Evolutionary conservation across 23 tunicate genomes (phyloP).

Genomic region (Ascidia mentula): DNA sequence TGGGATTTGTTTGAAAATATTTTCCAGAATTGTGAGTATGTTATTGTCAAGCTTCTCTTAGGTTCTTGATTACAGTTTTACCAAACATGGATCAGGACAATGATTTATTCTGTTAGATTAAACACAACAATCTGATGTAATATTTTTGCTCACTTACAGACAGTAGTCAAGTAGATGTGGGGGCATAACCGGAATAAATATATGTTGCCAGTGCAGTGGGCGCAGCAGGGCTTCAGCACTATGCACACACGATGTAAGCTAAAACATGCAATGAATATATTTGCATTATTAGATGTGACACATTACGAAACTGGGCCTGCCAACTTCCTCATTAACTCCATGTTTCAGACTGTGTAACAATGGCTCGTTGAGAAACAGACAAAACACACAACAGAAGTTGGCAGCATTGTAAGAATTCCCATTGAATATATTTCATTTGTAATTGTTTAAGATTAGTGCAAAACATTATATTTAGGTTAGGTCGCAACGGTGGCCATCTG

Average conservation of each 20-base stretch:
- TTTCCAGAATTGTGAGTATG: background rate
- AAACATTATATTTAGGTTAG: no score
- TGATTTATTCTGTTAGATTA: background rate
- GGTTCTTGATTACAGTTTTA: background rate
- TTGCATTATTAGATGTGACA: background rate
- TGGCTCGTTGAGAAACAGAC: no score
- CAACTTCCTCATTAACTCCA: background rate
- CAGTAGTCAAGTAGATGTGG: conserved; percentile 79
- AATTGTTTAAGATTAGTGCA: no score
- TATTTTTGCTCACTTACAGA: conserved; percentile 32
- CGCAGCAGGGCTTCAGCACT: conserved; percentile 75
- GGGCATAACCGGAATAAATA: conserved; percentile 85
- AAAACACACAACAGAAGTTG: no score
- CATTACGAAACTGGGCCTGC: background rate
- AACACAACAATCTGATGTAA: background rate
- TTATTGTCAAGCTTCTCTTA: background rate
- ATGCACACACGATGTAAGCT: conserved; percentile 83
- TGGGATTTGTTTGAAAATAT: background rate
- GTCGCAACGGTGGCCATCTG: no score
- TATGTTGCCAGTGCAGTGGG: conserved; percentile 94
- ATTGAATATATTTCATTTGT: no score
- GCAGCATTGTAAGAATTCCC: no score
- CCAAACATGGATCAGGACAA: background rate
- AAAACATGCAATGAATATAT: background rate
- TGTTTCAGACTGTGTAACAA: no score